These are phyloP conservation scores for Phragmatobia fuliginosa DNA, from an alignment of 2,888 invertebrate species.

Conservation along the genomic window DNA sequence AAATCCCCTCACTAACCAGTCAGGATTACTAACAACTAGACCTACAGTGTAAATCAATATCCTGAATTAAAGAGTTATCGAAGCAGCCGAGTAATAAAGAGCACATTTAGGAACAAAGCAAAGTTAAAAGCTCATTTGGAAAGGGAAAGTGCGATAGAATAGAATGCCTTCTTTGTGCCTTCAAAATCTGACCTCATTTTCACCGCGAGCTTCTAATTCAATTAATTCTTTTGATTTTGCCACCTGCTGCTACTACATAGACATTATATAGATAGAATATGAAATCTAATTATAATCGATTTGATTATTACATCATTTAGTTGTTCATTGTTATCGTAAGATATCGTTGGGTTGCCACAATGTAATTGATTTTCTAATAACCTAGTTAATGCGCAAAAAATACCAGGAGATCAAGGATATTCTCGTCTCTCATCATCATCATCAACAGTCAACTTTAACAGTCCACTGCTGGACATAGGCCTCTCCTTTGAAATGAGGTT, in stretches of 20 bases:
- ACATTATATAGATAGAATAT: neutral
- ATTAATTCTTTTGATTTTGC: conserved; percentile 63
- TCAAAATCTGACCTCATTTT: conserved; percentile 53
- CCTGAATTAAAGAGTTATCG: neutral
- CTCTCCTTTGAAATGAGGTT: too few species aligned
- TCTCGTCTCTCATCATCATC: too few species aligned
- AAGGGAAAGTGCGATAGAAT: conserved; percentile 62
- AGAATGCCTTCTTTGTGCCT: conserved; percentile 56
- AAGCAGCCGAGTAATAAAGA: neutral
- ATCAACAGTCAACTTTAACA: too few species aligned
- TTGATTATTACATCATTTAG: neutral
- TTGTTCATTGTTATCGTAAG: neutral
- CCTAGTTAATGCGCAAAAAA: too few species aligned
- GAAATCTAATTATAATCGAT: neutral
- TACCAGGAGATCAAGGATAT: too few species aligned
- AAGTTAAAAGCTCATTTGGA: conserved; percentile 44
- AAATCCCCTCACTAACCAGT: neutral
- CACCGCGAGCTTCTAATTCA: conserved; percentile 66
- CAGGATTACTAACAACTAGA: neutral
- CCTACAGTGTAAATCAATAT: neutral
- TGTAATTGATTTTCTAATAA: too few species aligned
- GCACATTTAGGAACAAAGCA: conserved; percentile 24
- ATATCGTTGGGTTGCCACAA: neutral
- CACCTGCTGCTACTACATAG: conserved; percentile 38
- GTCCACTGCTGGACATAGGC: too few species aligned